phyloP scores from a whole-genome alignment of 2,888 invertebrate genomes.

The Latrodectus hesperus region DNA sequence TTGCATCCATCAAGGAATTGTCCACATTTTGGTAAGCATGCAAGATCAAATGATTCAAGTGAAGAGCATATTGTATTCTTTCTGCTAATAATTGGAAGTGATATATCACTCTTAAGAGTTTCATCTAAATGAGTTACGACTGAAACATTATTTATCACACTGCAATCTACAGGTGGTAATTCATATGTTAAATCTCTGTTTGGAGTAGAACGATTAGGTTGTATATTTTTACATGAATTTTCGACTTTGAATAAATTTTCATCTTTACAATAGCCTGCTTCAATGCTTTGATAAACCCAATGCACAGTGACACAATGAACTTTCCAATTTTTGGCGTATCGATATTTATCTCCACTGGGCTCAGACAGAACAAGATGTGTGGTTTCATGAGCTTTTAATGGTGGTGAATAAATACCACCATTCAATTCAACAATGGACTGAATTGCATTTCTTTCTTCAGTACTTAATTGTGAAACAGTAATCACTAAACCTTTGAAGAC shows the following conservation, averaged over 20 bases:
- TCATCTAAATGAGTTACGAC: conserved; percentile 73
- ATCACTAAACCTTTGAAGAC: conserved; percentile 86
- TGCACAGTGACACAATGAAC: conserved; percentile 83
- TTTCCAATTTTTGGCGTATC: conserved; percentile 78
- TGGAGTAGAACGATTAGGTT: conserved; percentile 62
- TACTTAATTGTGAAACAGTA: conserved; percentile 84
- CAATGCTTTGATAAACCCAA: conserved; percentile 88
- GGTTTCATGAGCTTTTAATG: conserved; percentile 77
- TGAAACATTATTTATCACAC: conserved; percentile 72
- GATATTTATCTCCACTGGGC: conserved; percentile 82
- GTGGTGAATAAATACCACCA: conserved; percentile 81
- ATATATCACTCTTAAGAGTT: conserved; percentile 67
- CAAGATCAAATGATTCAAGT: conserved; percentile 78
- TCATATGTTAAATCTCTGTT: conserved; percentile 52
- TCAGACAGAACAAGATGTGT: conserved; percentile 78
- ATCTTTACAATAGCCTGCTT: conserved; percentile 79
- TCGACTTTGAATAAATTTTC: conserved; percentile 72
- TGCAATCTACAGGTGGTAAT: conserved; percentile 50
- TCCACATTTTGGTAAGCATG: conserved; percentile 83
- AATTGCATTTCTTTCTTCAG: conserved; percentile 80
- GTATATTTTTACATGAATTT: background rate
- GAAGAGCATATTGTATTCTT: conserved; percentile 26
- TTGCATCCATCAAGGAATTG: conserved; percentile 92
- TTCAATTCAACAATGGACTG: conserved; percentile 82
- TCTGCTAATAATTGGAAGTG: background rate